A percentile compares a stretch with the other conserved stretches of the same genome.
phyloP scores from a whole-genome alignment of 2,888 invertebrate species.

The Andrena fulva region DNA sequence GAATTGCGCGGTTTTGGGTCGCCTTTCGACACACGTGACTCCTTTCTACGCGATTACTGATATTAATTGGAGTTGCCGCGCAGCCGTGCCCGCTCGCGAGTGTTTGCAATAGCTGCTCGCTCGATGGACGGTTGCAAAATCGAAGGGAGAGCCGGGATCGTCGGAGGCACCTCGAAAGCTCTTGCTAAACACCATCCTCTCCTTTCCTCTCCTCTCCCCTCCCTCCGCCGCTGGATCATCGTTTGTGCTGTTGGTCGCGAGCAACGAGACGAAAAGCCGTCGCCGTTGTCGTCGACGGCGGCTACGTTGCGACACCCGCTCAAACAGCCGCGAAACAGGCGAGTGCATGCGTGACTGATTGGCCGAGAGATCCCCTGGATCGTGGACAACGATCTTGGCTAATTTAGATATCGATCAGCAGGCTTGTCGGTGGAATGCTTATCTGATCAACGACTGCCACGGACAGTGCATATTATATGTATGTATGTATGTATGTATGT shows the following conservation, averaged over 20 bases:
- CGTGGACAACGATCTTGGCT: background rate
- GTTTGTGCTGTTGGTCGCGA: background rate
- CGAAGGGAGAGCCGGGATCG: slow-evolving; percentile 32
- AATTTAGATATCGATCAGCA: slow-evolving; percentile 5
- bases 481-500: too few species aligned
- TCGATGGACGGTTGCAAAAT: slow-evolving; percentile 38
- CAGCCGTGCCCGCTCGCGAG: background rate
- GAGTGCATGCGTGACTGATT: background rate
- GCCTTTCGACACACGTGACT: slow-evolving; percentile 19
- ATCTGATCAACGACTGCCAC: background rate
- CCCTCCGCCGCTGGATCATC: background rate
- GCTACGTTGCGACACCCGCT: slow-evolving; percentile 13
- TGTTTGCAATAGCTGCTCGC: slow-evolving; percentile 32
- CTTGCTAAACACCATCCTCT: slow-evolving; percentile 28
- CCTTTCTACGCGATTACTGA: slow-evolving; percentile 39
- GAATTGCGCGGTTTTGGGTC: slow-evolving; percentile 6
- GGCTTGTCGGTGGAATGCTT: slow-evolving; percentile 2
- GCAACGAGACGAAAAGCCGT: background rate
- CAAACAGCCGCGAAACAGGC: background rate
- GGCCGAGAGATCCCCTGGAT: background rate
- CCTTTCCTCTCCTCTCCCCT: background rate
- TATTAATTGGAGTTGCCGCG: slow-evolving; percentile 41
- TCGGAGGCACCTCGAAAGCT: slow-evolving; percentile 26
- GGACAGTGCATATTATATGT: background rate
- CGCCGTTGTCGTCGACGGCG: background rate